A percentile compares a stretch with the other conserved stretches of the same genome.
These are phyloP conservation scores for Melanotaenia boesemani DNA, from an alignment of 2,797 vertebrate species.

Conservation along the genomic window DNA sequence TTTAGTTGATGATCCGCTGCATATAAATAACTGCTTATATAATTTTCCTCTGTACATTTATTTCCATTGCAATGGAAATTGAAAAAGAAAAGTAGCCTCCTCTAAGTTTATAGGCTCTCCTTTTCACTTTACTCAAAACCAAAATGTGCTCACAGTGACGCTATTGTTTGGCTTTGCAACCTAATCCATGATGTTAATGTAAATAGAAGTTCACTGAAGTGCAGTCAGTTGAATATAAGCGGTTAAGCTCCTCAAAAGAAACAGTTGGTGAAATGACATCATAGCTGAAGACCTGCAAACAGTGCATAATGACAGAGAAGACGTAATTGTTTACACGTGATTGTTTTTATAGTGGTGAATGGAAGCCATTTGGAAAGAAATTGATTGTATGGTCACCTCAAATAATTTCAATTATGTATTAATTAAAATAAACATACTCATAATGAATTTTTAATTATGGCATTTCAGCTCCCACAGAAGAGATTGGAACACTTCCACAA, in stretches of 20 bases:
- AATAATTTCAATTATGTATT: not conserved
- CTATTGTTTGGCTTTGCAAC: not conserved
- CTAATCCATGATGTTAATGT: not conserved
- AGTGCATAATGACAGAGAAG: not conserved
- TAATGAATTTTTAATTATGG: not conserved
- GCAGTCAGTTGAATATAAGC: not conserved
- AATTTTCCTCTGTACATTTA: not conserved
- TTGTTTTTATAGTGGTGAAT: not conserved
- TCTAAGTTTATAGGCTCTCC: not conserved
- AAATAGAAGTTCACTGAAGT: not conserved
- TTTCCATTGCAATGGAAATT: too few relatives aligned
- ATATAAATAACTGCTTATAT: not conserved
- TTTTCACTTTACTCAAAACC: not conserved
- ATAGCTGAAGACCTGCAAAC: not conserved
- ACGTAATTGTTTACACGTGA: not conserved
- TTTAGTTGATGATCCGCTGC: not conserved
- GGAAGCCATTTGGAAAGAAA: not conserved
- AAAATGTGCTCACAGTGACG: not conserved
- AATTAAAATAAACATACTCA: not conserved
- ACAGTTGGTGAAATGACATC: not conserved
- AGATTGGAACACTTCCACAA: not conserved
- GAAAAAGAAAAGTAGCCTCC: not conserved
- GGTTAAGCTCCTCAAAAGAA: not conserved
- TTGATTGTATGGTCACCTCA: not conserved
- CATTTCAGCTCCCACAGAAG: conserved; percentile 1